A percentile compares a stretch with the other conserved stretches of the same genome.
Conservation (phyloP, 37 sponge, comb jelly and placozoan genomes). For the Oopsacas minuta region DNA sequence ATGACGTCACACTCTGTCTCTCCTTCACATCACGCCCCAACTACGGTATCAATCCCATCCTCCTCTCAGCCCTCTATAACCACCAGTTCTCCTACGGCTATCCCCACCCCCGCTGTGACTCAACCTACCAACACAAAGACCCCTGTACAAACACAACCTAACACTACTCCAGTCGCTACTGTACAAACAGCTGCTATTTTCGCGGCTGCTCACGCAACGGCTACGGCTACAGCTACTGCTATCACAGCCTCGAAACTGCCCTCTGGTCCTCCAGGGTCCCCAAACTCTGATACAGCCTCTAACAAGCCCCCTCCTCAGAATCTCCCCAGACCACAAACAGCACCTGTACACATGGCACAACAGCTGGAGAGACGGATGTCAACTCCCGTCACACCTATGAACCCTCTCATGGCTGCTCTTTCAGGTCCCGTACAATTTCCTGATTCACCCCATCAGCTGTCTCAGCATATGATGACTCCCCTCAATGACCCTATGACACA, state of each 20-base stretch:
- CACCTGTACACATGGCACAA: not conserved
- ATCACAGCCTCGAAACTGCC: not conserved
- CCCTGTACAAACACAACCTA: not conserved
- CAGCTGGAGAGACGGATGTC: conserved; percentile 19
- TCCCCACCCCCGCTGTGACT: not conserved
- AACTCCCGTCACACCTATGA: not conserved
- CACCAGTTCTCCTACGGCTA: not conserved
- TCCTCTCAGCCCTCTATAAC: not conserved
- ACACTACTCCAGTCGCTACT: not conserved
- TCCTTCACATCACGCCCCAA: not conserved
- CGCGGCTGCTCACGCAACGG: not conserved
- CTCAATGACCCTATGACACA: not conserved
- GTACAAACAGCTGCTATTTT: not conserved
- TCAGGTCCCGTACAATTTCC: not conserved
- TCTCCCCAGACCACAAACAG: not conserved
- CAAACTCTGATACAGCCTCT: not conserved
- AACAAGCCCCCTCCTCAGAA: not conserved
- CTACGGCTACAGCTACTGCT: not conserved
- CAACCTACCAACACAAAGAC: not conserved
- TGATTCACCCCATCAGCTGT: not conserved
- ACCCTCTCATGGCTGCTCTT: conserved; percentile 1
- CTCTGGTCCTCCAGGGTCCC: not conserved
- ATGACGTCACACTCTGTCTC: not conserved
- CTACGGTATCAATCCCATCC: not conserved
- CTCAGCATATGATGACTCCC: conserved; percentile 3